phyloP scores from a whole-genome alignment of 2,797 vertebrate genomes.

The Cyclopterus lumpus region DNA sequence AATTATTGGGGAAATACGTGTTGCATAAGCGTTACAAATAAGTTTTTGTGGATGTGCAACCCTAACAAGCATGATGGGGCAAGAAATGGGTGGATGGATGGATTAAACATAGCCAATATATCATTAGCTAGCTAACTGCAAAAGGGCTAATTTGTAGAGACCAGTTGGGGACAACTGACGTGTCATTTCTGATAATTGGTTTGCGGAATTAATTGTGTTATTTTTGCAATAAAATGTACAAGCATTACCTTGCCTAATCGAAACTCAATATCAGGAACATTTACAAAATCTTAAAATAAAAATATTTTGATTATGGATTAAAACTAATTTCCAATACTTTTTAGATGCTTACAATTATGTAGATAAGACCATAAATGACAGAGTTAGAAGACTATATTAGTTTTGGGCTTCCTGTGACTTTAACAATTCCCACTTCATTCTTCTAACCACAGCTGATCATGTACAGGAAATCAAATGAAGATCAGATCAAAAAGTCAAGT shows the following conservation, averaged over 20 bases:
- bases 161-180: background rate
- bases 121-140: background rate
- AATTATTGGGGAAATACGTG: background rate
- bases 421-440: background rate
- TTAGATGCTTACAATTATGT: background rate
- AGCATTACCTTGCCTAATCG: background rate
- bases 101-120: background rate
- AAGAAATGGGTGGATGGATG: background rate
- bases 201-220: background rate
- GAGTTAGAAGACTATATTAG: no score
- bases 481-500: constrained; percentile 54
- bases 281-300: background rate
- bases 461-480: constrained; percentile 21
- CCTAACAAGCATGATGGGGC: background rate
- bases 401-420: background rate
- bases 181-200: background rate
- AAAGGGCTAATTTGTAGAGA: background rate
- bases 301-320: background rate
- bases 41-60: background rate
- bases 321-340: background rate
- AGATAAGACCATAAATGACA: background rate
- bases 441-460: constrained; percentile 11
- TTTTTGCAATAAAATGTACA: background rate
- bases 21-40: background rate
- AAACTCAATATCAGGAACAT: background rate